A percentile compares a stretch with the other conserved stretches of the same genome.
These are phyloP conservation scores for Reticulitermes lucifugus DNA, from an alignment of 2,888 invertebrate genomes.

Conservation along the genomic window DNA sequence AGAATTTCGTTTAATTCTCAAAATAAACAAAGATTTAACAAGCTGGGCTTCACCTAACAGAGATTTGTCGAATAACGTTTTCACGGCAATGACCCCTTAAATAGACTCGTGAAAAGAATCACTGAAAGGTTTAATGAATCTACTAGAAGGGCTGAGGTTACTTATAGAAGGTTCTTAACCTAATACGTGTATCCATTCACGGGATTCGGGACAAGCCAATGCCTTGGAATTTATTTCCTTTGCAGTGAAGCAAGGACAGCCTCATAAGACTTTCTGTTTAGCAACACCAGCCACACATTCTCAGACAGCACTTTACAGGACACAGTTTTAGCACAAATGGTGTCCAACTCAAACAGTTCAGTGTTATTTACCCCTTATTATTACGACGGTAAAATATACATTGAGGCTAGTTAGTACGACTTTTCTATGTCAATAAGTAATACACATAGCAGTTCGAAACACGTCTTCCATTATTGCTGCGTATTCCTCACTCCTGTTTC, in stretches of 20 bases:
- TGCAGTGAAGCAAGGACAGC: background rate
- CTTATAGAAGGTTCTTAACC: no score
- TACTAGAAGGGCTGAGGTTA: no score
- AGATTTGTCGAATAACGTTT: no score
- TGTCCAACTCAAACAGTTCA: background rate
- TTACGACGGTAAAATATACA: conserved; percentile 15
- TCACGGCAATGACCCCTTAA: no score
- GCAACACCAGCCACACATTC: background rate
- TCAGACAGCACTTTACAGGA: background rate
- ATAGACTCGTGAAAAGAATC: no score
- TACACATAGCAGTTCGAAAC: background rate
- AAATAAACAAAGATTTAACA: no score
- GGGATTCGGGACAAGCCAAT: no score
- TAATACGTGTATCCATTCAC: no score
- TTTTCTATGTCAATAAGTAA: background rate
- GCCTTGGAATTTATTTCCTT: background rate
- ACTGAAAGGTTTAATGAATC: no score
- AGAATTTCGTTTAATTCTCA: no score
- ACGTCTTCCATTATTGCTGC: background rate
- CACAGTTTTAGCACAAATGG: background rate
- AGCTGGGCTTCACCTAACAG: no score
- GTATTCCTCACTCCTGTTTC: background rate
- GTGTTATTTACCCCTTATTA: conserved; percentile 5
- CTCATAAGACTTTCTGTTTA: background rate
- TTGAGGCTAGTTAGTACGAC: conserved; percentile 10